Conservation (phyloP, 2,113 vertebrate genomes). For the Pogonocichla stellata region DNA sequence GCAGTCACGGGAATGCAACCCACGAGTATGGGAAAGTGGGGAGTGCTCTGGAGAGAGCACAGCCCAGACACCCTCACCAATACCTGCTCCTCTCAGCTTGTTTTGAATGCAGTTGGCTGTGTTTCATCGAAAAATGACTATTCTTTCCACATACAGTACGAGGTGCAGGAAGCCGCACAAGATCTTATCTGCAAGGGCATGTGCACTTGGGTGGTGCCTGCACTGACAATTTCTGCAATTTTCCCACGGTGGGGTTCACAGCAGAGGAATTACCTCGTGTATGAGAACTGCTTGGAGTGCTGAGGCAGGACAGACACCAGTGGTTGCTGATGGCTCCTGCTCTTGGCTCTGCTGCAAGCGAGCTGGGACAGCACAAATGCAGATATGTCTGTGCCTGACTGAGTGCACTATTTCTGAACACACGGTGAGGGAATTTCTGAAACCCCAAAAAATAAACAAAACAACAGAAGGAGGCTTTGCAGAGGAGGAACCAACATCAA, state of each 20-base stretch:
- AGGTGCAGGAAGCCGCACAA: constrained; percentile 60
- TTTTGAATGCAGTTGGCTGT: not conserved
- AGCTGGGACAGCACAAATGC: not conserved
- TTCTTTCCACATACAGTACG: not conserved
- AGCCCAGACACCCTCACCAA: not conserved
- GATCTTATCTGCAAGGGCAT: constrained; percentile 59
- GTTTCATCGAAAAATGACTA: constrained; percentile 48
- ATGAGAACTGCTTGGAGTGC: not conserved
- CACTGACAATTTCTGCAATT: constrained; percentile 17
- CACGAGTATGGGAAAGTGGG: not conserved
- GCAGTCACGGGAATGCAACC: not conserved
- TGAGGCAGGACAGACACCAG: not conserved
- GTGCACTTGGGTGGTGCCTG: constrained; percentile 54
- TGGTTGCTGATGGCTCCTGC: not conserved
- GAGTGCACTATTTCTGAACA: not conserved
- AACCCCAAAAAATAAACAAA: not conserved
- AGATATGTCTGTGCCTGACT: not conserved
- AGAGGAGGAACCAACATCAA: not conserved
- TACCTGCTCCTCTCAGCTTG: not conserved
- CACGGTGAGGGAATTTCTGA: not conserved
- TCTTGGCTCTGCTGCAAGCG: not conserved
- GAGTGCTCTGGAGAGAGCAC: not conserved
- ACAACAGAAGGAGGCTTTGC: not conserved
- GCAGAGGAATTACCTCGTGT: constrained; percentile 7
- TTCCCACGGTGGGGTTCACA: constrained; percentile 42